phyloP scores from a whole-genome alignment of 1,140 invertebrate species.

The Meloidogyne hapla region DNA sequence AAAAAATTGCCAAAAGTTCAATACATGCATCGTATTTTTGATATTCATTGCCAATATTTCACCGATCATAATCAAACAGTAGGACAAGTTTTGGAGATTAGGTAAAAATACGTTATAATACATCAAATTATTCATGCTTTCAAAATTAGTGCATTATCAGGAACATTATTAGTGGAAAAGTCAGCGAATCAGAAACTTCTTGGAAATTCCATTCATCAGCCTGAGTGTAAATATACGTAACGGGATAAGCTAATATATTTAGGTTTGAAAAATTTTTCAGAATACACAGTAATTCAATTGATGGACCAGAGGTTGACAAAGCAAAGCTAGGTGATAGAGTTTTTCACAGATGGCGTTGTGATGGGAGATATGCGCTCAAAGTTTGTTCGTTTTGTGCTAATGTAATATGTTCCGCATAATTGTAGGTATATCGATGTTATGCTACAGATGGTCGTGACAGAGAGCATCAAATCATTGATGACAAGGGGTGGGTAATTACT shows the following conservation, averaged over 20 bases:
- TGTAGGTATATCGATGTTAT: conserved; percentile 45
- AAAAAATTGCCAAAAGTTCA: not conserved
- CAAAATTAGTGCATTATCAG: conserved; percentile 6
- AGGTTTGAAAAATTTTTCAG: not conserved
- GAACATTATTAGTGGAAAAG: not conserved
- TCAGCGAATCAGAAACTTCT: not conserved
- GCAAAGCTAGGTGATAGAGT: conserved; percentile 45
- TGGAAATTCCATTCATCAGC: not conserved
- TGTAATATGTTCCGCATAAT: not conserved
- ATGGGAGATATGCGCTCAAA: conserved; percentile 38
- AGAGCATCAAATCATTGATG: conserved; percentile 43
- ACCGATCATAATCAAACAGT: conserved; percentile 3
- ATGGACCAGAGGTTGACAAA: conserved; percentile 39
- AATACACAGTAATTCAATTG: conserved; percentile 31
- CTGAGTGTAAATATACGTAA: conserved; percentile 27
- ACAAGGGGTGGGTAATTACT: conserved; percentile 29
- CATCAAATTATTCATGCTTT: not conserved
- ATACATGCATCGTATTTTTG: not conserved
- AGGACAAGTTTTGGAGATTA: conserved; percentile 15
- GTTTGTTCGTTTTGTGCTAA: conserved; percentile 18
- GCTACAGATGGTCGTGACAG: conserved; percentile 44
- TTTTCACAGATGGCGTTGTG: conserved; percentile 45
- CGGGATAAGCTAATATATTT: not conserved
- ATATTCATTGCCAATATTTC: conserved; percentile 23
- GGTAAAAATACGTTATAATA: not conserved